These are phyloP conservation scores for Phortica variegata DNA, from an alignment of 1,140 invertebrate genomes.

Conservation along the genomic window DNA sequence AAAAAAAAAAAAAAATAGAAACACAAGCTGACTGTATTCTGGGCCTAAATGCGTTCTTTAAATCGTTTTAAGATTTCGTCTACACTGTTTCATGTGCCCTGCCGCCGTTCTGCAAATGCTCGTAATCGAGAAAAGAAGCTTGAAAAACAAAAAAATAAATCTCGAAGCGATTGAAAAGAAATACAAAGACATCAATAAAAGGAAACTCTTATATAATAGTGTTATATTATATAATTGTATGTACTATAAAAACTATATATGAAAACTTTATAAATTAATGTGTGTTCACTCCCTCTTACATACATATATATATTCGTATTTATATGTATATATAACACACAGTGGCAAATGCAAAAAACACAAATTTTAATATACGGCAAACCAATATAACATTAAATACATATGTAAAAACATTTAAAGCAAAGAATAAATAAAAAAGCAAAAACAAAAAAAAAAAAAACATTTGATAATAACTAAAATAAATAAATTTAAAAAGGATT, in stretches of 20 bases:
- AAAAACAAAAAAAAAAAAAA: no score
- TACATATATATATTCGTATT: no score
- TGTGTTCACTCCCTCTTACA: neutral
- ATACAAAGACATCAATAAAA: conserved; percentile 4
- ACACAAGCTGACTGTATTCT: conserved; percentile 25
- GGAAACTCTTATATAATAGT: conserved; percentile 4
- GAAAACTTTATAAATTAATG: neutral
- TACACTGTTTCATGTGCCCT: neutral
- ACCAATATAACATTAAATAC: no score
- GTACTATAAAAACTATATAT: neutral
- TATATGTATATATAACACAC: no score
- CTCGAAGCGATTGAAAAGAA: conserved; percentile 19
- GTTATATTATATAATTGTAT: conserved; percentile 5
- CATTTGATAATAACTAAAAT: no score
- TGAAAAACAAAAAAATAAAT: conserved; percentile 34
- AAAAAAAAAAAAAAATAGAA: conserved; percentile 18
- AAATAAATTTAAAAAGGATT: no score
- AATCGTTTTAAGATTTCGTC: neutral
- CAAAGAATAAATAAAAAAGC: no score
- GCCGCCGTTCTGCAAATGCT: no score
- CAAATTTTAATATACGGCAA: no score
- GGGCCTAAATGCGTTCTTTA: conserved; percentile 24
- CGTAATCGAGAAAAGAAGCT: conserved; percentile 9
- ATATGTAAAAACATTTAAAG: no score
- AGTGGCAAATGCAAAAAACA: no score